Evolutionary conservation across 2,888 invertebrate genomes (phyloP).

Genomic region (Chrysolina americana): DNA sequence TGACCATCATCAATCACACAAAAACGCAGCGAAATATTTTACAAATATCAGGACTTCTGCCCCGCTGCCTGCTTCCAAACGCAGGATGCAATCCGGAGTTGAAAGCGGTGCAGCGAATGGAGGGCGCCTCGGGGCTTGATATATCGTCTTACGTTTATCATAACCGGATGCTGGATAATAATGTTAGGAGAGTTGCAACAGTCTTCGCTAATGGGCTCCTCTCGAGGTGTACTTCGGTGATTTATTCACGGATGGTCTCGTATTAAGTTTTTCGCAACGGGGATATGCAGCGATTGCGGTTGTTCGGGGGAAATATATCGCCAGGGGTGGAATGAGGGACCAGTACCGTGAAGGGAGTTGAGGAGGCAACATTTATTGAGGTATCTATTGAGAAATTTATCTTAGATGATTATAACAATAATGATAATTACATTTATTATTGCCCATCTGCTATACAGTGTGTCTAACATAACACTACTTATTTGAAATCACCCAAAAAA

Average conservation of each 20-base stretch:
- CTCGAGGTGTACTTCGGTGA: conserved; percentile 26
- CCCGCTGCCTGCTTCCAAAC: conserved; percentile 32
- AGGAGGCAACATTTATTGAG: not conserved
- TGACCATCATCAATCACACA: not conserved
- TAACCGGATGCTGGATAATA: conserved; percentile 46
- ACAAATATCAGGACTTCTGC: conserved; percentile 11
- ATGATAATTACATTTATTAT: too few species aligned
- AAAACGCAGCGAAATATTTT: not conserved
- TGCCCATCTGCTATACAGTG: too few species aligned
- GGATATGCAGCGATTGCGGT: not conserved
- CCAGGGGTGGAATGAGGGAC: not conserved
- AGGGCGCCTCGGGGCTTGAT: conserved; percentile 33
- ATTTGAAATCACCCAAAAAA: too few species aligned
- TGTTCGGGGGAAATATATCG: not conserved
- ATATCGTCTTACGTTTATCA: conserved; percentile 46
- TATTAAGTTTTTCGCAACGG: not conserved
- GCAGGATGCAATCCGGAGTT: conserved; percentile 29
- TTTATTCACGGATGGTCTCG: conserved; percentile 22
- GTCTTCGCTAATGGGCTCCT: conserved; percentile 43
- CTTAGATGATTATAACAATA: too few species aligned
- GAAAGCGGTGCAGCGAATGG: conserved; percentile 42
- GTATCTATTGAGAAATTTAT: too few species aligned
- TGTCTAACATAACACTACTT: too few species aligned
- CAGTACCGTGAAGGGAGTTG: not conserved
- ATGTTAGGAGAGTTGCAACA: conserved; percentile 46